Base-by-base conservation (phyloP, 2,888 invertebrate genomes). In the Vesta saturnalis region DNA sequence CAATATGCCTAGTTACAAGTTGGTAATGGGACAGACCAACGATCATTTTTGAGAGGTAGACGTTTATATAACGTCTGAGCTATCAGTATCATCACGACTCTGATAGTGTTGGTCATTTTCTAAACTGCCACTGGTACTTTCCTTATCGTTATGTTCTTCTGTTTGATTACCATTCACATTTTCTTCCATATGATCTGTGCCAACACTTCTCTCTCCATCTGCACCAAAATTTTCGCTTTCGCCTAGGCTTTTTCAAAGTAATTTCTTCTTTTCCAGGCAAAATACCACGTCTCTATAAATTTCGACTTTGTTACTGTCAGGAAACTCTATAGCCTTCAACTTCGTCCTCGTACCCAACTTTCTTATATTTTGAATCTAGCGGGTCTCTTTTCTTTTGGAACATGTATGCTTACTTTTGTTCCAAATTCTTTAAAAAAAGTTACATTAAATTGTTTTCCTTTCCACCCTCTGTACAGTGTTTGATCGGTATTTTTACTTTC, bases 381-480 rank as follows among this genome's bases (percentile, higher is more conserved):
- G 81, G 82, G 35, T 43, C 55, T 46, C 79, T 75, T 78, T 63
- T 81, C 74, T 70, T 81, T 78, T 0, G 82, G 80, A 52, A 82
- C 71, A 64, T 82, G 80, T 14, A 76, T 76, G 71, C 77, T 77
- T 10, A 77, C 78, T 60, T 75, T 61, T 15, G 73, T 72, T 16
- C 83, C 18, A 16, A 52, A 52, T 19, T 52, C 52, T 52, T 19
- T 19, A 6, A 52, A 52, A 16, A 52, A 6, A 35, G 65, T 65
- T 0, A 85, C 30, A 65, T 80, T 71, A 15, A 78, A 79, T 70
- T 79, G 80, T 12, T 18, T 52, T 15, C 77, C 74, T 46, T 76
- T 69, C 81, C 83, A 83, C 2, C 77, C 16, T 70, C 83, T 82
- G 63, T 77, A 75, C 0, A 83, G 80, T 1, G 80, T 81, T 65